Evolutionary conservation across 2,888 invertebrate species (phyloP), one percentile per base, ranked within the genome.

Genomic region (Drosophila macrospina): DNA sequence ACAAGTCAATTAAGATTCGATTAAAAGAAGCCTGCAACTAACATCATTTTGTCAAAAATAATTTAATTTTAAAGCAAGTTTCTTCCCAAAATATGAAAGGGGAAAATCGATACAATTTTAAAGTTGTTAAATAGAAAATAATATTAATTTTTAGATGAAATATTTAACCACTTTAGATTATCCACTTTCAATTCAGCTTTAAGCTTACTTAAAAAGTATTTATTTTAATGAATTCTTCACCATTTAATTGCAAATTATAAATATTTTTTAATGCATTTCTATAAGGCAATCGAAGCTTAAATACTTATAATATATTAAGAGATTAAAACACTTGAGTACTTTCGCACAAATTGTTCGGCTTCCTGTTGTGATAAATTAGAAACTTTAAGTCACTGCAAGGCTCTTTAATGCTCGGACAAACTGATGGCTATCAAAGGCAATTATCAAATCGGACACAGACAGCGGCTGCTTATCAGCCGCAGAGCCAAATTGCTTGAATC

Each of bases 401-500:
- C 78, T 54, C 45, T 67, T 67, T 56, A 74, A 66, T 47, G 57
- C 61, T 34, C 8, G 13, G 24, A 36, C 39, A 66, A 48, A 50
- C 52, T 48, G 78, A 77, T 77, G 24, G 56, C 78, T 42, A 77
- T 77, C 74, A 56, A n/a, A n/a, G 63, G 57, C 78, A 74, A 78
- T 75, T 78, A 75, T 75, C 74, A 78, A 56, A 62, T 59, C 41
- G 42, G 26, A n/a, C 71, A 52, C 55, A 80, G 84, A 86, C 86
- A 67, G 47, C 42, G 66, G 28, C 50, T 62, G 55, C 64, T 75
- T 82, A 86, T 80, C 80, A 60, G 52, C 15, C 63, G 47, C 56
- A 50, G 52, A 37, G 50, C 61, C 54, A 74, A 74, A 75, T 80
- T 75, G 64, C 54, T 47, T 52, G 59, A 81, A 81, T 81, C 81